Evolutionary conservation across 1,140 invertebrate genomes (phyloP), one percentile per base, ranked within the genome.

Genomic region (Choristoneura fumiferana): DNA sequence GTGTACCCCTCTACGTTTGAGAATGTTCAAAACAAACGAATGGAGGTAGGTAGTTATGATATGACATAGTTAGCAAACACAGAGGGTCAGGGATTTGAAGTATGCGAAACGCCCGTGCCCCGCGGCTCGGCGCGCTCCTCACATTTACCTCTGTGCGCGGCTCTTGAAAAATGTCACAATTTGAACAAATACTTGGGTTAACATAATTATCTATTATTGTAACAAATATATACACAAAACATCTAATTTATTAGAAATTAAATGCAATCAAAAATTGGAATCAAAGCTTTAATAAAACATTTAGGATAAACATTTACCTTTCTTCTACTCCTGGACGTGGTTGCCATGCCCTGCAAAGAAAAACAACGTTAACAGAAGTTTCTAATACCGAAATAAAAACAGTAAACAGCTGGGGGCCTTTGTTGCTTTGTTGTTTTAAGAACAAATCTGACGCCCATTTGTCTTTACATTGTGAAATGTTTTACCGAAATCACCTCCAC

Each of bases 301-400:
- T 29, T 29, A 29, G 22, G 9, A 37, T 1, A 37, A 37, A 37
- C 3, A 61, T 77, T 89, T 73, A 89, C 89, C 87, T 89, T 90
- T 81, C 85, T 83, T 70, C 89, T 88, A 78, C 75, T 90, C 62
- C 89, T 81, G 14, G 89, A 90, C 14, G 89, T 89, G 39, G 89
- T 90, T 12, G 89, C 89, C 89, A 90, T 90, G 56, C 87, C 87
- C 89, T 90, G 85, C 61, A 89, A 89, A 67, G 36, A 72, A 62
- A 58, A 65, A 54, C 3, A 60, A 45, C 39, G 17, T 39, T 12
- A 49, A n/a, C 22, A 0, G 10, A 29, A 10, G 40, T 43, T 43
- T 22, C 15, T 8, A 8, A 15, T 15, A 14, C 22, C 6, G 22
- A 29, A 29, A 29, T 29, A 29, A 29, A 29, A 29, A 29, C 22